Evolutionary conservation across 2,888 invertebrate genomes (phyloP).

Genomic region (Nomada fucata): DNA sequence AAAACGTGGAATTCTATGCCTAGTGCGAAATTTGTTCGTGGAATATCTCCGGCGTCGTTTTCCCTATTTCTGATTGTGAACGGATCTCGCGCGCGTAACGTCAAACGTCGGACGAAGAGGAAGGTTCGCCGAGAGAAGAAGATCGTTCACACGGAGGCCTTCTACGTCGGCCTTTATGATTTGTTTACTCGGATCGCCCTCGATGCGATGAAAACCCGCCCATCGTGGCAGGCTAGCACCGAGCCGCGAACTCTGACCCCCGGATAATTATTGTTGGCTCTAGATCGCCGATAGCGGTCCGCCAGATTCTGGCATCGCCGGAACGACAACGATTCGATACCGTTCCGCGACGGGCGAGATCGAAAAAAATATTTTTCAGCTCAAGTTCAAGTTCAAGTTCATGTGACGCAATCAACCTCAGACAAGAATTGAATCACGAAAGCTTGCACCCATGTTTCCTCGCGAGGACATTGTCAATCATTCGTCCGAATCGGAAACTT

Average conservation of each 20-base stretch:
- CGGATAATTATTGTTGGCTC: constrained; percentile 84
- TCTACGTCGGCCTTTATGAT: constrained; percentile 75
- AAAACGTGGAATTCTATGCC: too few relatives aligned
- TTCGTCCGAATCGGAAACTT: not conserved
- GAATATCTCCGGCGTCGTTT: not conserved
- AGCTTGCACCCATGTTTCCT: too few relatives aligned
- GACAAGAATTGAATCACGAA: too few relatives aligned
- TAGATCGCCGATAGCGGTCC: constrained; percentile 80
- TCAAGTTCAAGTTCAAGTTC: not conserved
- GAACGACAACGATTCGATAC: constrained; percentile 32
- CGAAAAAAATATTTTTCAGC: constrained; percentile 2
- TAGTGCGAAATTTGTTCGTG: not conserved
- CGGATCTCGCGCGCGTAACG: constrained; percentile 74
- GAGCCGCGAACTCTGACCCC: constrained; percentile 82
- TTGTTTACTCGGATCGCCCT: constrained; percentile 82
- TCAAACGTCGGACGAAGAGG: constrained; percentile 70
- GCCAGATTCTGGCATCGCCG: constrained; percentile 43
- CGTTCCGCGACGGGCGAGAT: constrained; percentile 28
- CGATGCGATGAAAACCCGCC: constrained; percentile 73
- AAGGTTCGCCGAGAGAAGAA: constrained; percentile 48
- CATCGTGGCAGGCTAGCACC: constrained; percentile 62
- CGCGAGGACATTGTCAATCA: not conserved
- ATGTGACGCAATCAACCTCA: too few relatives aligned
- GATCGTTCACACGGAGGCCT: constrained; percentile 57
- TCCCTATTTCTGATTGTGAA: constrained; percentile 46